A percentile compares a stretch with the other conserved stretches of the same genome.
Evolutionary conservation across 53 echinoderm and acorn worm genomes (phyloP).

Genomic region (Patiria pectinifera): DNA sequence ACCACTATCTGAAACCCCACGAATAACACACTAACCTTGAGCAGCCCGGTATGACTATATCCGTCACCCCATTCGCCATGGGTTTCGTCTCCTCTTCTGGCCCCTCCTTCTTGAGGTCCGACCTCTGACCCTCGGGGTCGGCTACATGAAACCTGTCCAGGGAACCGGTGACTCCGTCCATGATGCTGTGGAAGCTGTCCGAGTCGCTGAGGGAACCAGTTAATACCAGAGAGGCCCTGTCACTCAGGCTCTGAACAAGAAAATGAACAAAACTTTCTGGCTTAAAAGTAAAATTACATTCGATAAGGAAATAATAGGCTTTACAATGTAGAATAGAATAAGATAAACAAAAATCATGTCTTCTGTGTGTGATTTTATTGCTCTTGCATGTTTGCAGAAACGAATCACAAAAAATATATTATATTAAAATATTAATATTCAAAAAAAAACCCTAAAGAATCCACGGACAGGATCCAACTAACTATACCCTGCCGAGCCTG

Average conservation of each 20-base stretch:
- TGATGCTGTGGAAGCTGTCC: conserved; percentile 86
- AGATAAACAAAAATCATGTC: no score
- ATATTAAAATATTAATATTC: no score
- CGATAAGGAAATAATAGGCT: not conserved
- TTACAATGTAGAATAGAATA: no score
- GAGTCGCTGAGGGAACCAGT: conserved; percentile 71
- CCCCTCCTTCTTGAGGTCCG: conserved; percentile 2
- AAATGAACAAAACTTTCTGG: not conserved
- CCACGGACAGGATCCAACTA: no score
- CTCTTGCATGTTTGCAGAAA: no score
- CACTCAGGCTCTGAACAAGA: conserved; percentile 24
- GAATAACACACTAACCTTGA: conserved; percentile 2
- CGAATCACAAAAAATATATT: no score
- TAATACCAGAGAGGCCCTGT: conserved; percentile 59
- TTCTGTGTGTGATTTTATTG: no score
- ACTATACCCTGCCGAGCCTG: no score
- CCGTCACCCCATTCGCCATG: conserved; percentile 30
- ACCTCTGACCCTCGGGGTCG: conserved; percentile 57
- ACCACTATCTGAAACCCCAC: not conserved
- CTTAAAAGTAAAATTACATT: not conserved
- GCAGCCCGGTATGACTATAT: conserved; percentile 55
- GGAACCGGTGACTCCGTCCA: conserved; percentile 59
- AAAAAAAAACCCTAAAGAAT: no score
- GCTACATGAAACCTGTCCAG: conserved; percentile 38
- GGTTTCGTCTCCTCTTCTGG: conserved; percentile 17